These are phyloP conservation scores for Ichneumoninae sp. DNA, from an alignment of 2,888 invertebrate genomes.

Conservation along the genomic window DNA sequence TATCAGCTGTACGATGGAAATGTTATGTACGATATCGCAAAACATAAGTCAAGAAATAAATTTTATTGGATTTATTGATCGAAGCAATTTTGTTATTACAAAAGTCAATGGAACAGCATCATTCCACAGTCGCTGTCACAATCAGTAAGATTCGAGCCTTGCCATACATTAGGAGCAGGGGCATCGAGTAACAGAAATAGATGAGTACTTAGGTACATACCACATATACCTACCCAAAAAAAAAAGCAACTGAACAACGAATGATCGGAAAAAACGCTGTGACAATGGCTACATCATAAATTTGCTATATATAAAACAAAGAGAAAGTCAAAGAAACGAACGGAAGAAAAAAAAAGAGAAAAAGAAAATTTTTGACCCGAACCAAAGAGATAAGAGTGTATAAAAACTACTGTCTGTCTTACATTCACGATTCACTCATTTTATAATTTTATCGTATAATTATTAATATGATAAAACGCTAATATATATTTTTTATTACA, in stretches of 20 bases:
- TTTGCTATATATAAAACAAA: constrained; percentile 44
- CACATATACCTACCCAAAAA: constrained; percentile 51
- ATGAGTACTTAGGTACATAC: constrained; percentile 65
- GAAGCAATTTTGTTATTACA: constrained; percentile 75
- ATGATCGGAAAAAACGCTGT: constrained; percentile 53
- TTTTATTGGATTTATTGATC: constrained; percentile 75
- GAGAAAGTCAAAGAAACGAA: constrained; percentile 24
- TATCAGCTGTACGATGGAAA: background rate
- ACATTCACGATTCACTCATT: constrained; percentile 71
- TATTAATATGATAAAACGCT: constrained; percentile 73
- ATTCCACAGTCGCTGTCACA: constrained; percentile 65
- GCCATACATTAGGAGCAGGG: constrained; percentile 65
- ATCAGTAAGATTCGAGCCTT: constrained; percentile 61
- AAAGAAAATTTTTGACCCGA: constrained; percentile 63
- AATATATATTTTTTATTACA: constrained; percentile 71
- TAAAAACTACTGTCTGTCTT: constrained; percentile 71
- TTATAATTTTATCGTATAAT: constrained; percentile 65
- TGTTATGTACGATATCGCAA: background rate
- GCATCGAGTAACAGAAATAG: constrained; percentile 67
- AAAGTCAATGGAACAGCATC: constrained; percentile 72
- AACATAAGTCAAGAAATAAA: constrained; percentile 34
- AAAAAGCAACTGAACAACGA: constrained; percentile 47
- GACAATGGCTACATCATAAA: constrained; percentile 53
- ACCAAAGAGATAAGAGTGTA: constrained; percentile 69
- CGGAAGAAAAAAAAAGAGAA: constrained; percentile 5